Conservation (phyloP, 2,113 vertebrate genomes). For the Grantiella picta region DNA sequence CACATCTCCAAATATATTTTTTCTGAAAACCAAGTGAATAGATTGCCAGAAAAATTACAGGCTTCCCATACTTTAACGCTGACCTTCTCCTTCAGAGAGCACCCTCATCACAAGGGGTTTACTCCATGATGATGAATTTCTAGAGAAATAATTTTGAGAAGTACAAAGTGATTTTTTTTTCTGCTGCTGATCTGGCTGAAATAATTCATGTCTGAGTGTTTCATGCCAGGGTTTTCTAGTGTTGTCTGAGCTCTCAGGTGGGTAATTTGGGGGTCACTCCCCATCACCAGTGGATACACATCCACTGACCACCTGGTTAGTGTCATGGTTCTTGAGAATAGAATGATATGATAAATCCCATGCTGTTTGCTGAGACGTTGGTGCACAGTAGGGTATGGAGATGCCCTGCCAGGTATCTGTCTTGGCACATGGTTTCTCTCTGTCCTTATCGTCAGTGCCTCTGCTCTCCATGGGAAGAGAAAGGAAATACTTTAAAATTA, state of each 20-base stretch:
- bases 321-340: not conserved
- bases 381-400: not conserved
- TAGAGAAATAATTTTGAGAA: not conserved
- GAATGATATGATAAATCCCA: not conserved
- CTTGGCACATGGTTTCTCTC: not conserved
- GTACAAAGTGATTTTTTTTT: not conserved
- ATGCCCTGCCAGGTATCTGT: not conserved
- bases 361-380: not conserved
- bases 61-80: not conserved
- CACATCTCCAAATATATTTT: not conserved
- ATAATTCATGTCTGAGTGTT: not conserved
- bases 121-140: not conserved
- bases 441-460: rapidly evolving
- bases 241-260: not conserved
- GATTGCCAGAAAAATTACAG: not conserved
- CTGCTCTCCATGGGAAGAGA: not conserved
- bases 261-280: not conserved
- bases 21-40: not conserved
- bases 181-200: not conserved
- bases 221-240: not conserved
- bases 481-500: not conserved
- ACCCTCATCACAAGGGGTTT: not conserved
- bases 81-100: not conserved
- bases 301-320: not conserved
- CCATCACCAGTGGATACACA: not conserved